Conservation (phyloP, 2,113 vertebrate genomes). For the Centrocercus urophasianus region DNA sequence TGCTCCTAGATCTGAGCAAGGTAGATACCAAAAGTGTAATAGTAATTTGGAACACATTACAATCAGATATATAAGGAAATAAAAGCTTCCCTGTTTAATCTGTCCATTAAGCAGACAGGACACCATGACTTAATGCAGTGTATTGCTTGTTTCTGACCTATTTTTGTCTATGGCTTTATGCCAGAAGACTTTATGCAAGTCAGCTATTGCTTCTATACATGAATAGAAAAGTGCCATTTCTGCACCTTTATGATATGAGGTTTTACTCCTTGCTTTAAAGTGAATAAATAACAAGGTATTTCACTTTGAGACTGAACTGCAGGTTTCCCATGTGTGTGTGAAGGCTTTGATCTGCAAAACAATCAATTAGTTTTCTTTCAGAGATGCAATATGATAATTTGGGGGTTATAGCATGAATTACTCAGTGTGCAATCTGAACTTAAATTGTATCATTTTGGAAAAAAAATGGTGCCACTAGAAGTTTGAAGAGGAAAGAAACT, state of each 20-base stretch:
- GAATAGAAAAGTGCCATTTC: not conserved
- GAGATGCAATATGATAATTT: not conserved
- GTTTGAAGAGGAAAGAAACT: not conserved
- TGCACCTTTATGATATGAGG: not conserved
- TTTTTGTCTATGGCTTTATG: not conserved
- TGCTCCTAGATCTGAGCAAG: not conserved
- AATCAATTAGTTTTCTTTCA: slow-evolving; percentile 18
- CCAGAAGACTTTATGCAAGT: not conserved
- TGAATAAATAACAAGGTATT: slow-evolving; percentile 24
- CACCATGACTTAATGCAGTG: not conserved
- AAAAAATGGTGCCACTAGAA: not conserved
- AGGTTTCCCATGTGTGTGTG: not conserved
- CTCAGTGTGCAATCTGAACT: not conserved
- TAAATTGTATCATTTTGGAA: not conserved
- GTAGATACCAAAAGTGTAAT: not conserved
- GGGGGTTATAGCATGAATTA: not conserved
- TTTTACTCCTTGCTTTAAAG: not conserved
- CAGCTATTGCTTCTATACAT: not conserved
- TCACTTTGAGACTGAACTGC: not conserved
- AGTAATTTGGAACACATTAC: not conserved
- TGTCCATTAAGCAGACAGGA: not conserved
- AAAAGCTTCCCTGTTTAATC: not conserved
- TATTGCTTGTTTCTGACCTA: not conserved
- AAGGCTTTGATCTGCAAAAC: slow-evolving; percentile 44
- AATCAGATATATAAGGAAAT: not conserved